phyloP scores from a whole-genome alignment of 2,113 vertebrate genomes.

The Illadopsis cleaveri region DNA sequence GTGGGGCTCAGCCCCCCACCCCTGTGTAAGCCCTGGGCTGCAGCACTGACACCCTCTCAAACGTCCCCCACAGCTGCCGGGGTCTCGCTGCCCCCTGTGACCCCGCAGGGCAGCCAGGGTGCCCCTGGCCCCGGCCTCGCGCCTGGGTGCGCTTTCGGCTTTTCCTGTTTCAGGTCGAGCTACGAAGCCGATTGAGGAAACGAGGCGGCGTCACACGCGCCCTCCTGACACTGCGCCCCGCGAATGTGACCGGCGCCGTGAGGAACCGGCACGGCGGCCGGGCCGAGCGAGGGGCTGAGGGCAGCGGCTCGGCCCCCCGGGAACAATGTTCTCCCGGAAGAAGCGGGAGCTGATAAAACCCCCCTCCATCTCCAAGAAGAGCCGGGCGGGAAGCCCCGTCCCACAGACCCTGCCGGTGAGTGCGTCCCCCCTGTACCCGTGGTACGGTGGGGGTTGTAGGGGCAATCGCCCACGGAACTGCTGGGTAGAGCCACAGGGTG shows the following conservation, averaged over 20 bases:
- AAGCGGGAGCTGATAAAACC: conserved; percentile 94
- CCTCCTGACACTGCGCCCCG: conserved; percentile 29
- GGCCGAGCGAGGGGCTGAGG: neutral
- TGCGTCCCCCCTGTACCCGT: neutral
- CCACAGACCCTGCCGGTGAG: conserved; percentile 84
- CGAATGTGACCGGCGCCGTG: neutral
- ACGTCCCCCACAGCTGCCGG: accelerated
- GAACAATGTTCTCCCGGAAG: conserved; percentile 89
- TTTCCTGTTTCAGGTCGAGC: conserved; percentile 55
- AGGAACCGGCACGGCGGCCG: neutral
- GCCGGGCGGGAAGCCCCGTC: conserved; percentile 87
- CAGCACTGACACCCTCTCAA: neutral
- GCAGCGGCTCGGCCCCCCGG: neutral
- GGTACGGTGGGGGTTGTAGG: neutral
- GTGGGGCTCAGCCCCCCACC: neutral
- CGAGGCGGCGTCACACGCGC: conserved; percentile 47
- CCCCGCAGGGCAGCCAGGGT: neutral
- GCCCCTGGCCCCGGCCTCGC: neutral
- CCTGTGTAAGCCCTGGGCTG: accelerated
- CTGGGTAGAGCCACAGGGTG: neutral
- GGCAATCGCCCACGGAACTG: neutral
- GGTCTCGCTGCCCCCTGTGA: neutral
- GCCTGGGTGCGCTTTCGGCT: neutral
- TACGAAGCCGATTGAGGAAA: conserved; percentile 52
- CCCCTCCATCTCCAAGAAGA: conserved; percentile 94